Percentiles rank a stretch among this genome's conserved stretches.
Conservation (phyloP, 1,140 invertebrate species). For the Cotesia typhae region DNA sequence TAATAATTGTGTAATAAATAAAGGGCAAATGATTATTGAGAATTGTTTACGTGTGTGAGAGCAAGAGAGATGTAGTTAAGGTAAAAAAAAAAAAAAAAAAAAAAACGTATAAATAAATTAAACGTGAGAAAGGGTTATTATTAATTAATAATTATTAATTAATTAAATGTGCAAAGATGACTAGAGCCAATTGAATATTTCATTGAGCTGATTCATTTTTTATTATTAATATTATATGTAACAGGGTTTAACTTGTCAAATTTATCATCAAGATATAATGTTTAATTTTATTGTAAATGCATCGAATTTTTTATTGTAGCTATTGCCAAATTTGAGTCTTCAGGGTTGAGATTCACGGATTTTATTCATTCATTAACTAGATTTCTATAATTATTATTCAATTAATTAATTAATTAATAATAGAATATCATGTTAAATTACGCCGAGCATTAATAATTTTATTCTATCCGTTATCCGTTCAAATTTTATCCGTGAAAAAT, state of each 20-base stretch:
- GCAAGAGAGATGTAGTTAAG: not conserved
- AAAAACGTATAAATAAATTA: too few relatives aligned
- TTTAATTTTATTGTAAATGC: not conserved
- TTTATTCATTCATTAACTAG: not conserved
- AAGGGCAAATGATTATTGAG: constrained; percentile 1
- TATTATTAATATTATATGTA: not conserved
- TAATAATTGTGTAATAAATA: constrained; percentile 16
- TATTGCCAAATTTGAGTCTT: constrained; percentile 16
- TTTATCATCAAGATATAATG: too few relatives aligned
- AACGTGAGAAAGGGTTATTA: constrained; percentile 6
- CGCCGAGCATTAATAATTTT: too few relatives aligned
- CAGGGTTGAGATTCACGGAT: constrained; percentile 1
- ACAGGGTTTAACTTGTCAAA: not conserved
- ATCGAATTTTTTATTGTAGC: constrained; percentile 12
- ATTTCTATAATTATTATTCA: not conserved
- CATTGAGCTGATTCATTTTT: constrained; percentile 12
- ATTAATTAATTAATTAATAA: not conserved
- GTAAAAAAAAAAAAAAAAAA: too few relatives aligned
- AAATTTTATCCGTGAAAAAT: too few relatives aligned
- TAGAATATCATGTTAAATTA: not conserved
- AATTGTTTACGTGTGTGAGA: not conserved
- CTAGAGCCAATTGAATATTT: constrained; percentile 34
- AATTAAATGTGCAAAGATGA: constrained; percentile 18
- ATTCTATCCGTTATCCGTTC: too few relatives aligned
- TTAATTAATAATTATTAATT: not conserved